A percentile compares a stretch with the other conserved stretches of the same genome.
These are phyloP conservation scores for Clanis bilineata DNA, from an alignment of 2,888 invertebrate genomes.

Conservation along the genomic window DNA sequence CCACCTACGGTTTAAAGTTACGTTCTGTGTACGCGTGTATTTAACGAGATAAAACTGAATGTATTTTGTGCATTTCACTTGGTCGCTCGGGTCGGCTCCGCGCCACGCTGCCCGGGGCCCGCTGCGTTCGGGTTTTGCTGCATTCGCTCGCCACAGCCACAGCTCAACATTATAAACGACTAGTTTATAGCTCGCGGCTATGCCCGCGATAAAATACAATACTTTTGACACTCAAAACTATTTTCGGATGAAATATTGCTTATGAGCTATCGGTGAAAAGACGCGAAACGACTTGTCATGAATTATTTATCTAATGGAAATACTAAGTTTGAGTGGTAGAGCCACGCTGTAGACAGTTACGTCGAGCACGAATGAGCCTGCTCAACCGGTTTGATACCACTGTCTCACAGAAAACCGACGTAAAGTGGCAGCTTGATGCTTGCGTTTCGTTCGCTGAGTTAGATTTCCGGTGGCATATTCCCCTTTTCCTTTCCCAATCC, in stretches of 20 bases:
- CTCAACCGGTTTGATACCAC: no score
- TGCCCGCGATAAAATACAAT: slow-evolving; percentile 7
- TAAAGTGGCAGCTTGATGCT: no score
- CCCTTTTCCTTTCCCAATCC: no score
- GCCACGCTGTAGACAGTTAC: no score
- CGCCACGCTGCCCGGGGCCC: neutral
- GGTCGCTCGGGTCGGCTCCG: slow-evolving; percentile 45
- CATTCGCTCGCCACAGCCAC: neutral
- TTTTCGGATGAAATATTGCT: neutral
- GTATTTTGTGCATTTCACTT: slow-evolving; percentile 78
- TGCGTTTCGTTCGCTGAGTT: no score
- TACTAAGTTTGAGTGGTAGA: no score
- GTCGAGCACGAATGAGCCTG: no score
- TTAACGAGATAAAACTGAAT: slow-evolving; percentile 75
- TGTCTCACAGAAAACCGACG: no score
- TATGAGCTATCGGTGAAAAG: neutral
- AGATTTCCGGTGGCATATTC: no score
- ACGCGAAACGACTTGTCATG: neutral
- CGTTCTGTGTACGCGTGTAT: slow-evolving; percentile 30
- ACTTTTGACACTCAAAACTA: neutral
- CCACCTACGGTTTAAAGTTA: slow-evolving; percentile 26
- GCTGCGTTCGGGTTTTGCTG: slow-evolving; percentile 13
- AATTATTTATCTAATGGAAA: no score
- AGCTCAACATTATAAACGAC: slow-evolving; percentile 4
- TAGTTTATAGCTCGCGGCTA: slow-evolving; percentile 9